Evolutionary conservation across 2,797 vertebrate species (phyloP), one percentile per base, ranked within the genome.

Genomic region (Anguilla obscura): DNA sequence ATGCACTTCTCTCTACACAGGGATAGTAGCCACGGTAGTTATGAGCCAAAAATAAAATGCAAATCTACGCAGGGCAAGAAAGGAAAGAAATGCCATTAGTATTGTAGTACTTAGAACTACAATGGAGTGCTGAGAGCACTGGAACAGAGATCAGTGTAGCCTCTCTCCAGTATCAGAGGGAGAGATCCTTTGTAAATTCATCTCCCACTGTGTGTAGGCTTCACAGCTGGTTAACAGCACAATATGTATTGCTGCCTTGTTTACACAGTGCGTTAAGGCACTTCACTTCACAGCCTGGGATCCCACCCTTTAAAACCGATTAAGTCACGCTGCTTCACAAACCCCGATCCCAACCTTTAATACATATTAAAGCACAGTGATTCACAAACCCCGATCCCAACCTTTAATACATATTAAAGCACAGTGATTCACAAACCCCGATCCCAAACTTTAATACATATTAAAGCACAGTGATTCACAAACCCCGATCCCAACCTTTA

Each of bases 171-270:
- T 94, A 95, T 96, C 94, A 96, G 93, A 96, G 94, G 93, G 93
- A 95, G 93, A 95, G 94, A 95, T 94, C 94, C 94, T 96, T 96
- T 95, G 95, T 95, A 95, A 93, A 96, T 95, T 94, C 92, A 90
- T 95, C 94, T 94, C 95, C 95, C 93, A 94, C 95, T 95, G 95
- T 93, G 95, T 92, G 93, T 92, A 92, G 92, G 94, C 94, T 96
- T 95, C 95, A 95, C 95, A 96, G 95, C 95, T 96, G 95, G 94
- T 96, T 96, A 96, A 94, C 94, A 89, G 93, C 94, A 92, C 95
- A 84, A 94, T 93, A 93, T 95, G 94, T 94, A 93, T 93, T 92
- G 91, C 90, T 94, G 91, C 90, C 94, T 94, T 95, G 94, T 95
- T 96, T 95, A 95, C 94, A 95, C 79, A 91, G 89, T 88, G 91